Evolutionary conservation across 92 coral and sea anemone genomes (phyloP).

Genomic region (Epizoanthus scotinus): DNA sequence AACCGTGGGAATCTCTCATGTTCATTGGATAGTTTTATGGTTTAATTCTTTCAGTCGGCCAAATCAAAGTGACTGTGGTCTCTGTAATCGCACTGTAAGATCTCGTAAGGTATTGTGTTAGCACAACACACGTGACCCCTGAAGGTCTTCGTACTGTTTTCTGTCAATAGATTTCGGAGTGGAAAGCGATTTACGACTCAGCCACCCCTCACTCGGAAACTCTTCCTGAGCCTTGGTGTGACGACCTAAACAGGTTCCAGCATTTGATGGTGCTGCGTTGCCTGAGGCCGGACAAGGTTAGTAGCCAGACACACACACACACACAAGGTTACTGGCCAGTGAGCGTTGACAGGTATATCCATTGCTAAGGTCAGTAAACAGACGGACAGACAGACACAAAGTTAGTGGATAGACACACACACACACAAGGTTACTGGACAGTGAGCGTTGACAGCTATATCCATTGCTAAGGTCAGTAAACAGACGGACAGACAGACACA

Average conservation of each 20-base stretch:
- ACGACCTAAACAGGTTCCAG: conserved; percentile 86
- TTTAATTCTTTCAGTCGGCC: no score
- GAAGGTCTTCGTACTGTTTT: background rate
- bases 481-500: no score
- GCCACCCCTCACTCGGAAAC: conserved; percentile 86
- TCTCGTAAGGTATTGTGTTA: background rate
- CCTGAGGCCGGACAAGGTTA: conserved; percentile 94
- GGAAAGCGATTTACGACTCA: conserved; percentile 91
- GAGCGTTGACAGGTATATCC: background rate
- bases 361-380: no score
- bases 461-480: no score
- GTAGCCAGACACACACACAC: no score
- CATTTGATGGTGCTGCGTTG: conserved; percentile 86
- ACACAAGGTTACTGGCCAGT: background rate
- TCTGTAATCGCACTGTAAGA: background rate
- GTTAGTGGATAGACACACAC: no score
- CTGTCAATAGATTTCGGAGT: conserved; percentile 62
- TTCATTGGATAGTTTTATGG: no score
- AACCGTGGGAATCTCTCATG: no score
- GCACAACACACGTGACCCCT: background rate
- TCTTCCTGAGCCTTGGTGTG: conserved; percentile 94
- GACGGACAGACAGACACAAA: no score
- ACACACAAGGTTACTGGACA: no score
- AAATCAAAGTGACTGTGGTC: no score
- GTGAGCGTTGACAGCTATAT: background rate